Conservation (phyloP, 2,113 vertebrate species). For the Mastomys coucha region DNA sequence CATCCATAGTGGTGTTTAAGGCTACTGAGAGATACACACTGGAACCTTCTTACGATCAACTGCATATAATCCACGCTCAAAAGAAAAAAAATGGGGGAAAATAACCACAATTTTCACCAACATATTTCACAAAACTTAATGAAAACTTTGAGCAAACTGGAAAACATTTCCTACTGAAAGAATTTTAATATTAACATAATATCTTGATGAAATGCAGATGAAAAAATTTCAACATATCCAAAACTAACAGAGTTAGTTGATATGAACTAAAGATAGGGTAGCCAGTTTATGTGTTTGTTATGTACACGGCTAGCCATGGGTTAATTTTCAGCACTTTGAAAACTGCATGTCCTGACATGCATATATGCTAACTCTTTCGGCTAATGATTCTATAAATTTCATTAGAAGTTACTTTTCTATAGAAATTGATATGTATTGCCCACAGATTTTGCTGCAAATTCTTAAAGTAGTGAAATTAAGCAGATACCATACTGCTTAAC, state of each 20-base stretch:
- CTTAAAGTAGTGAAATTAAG: slow-evolving; percentile 10
- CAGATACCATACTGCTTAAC: not conserved
- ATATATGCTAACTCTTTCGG: no score
- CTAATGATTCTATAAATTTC: not conserved
- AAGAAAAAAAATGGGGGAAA: not conserved
- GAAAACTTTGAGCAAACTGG: not conserved
- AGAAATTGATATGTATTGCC: not conserved
- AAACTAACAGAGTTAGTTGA: not conserved
- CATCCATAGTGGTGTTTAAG: not conserved
- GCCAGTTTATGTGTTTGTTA: not conserved
- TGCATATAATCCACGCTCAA: slow-evolving; percentile 41
- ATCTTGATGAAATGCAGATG: not conserved
- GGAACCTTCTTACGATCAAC: not conserved
- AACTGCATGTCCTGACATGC: not conserved
- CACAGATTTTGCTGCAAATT: not conserved
- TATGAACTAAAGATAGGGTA: not conserved
- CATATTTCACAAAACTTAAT: not conserved
- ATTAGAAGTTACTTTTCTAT: not conserved
- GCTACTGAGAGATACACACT: slow-evolving; percentile 1
- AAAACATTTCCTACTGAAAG: not conserved
- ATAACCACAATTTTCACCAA: not conserved
- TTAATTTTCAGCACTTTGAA: not conserved
- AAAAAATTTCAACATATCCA: not conserved
- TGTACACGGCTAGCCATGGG: not conserved
- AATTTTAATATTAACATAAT: not conserved